phyloP scores from a whole-genome alignment of 2,797 vertebrate species.

The Hoplostethus mediterraneus region DNA sequence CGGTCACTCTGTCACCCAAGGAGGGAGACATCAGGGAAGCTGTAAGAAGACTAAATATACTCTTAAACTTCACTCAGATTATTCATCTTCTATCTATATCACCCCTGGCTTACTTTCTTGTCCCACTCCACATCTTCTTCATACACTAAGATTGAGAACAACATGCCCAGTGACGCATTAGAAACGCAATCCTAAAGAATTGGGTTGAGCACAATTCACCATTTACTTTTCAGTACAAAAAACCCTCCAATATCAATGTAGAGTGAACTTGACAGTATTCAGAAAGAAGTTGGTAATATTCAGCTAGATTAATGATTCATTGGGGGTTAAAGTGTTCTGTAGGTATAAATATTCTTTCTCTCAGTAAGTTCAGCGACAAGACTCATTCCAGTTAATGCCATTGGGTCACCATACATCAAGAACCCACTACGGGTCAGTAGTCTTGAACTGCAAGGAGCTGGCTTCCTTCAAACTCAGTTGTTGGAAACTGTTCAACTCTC shows the following conservation, averaged over 20 bases:
- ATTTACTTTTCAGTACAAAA: neutral
- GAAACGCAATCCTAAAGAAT: neutral
- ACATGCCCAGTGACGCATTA: neutral
- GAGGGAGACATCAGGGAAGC: constrained; percentile 88
- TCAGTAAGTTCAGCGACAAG: neutral
- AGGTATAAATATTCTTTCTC: too few relatives aligned
- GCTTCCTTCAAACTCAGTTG: constrained; percentile 43
- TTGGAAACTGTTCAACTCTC: constrained; percentile 69
- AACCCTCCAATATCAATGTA: neutral
- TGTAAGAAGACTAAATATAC: constrained; percentile 82
- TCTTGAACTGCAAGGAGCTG: constrained; percentile 44
- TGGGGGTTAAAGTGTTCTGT: too few relatives aligned
- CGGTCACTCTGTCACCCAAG: constrained; percentile 87
- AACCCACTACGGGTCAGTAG: constrained; percentile 6
- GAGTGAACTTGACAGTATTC: too few relatives aligned
- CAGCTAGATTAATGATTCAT: too few relatives aligned
- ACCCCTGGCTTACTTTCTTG: neutral
- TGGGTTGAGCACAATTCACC: neutral
- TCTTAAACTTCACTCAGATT: constrained; percentile 1
- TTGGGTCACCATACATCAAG: constrained; percentile 36
- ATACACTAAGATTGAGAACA: neutral
- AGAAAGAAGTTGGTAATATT: too few relatives aligned
- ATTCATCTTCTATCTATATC: constrained; percentile 8
- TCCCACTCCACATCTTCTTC: neutral
- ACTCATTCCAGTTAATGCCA: constrained; percentile 28